These are phyloP conservation scores for Agonopterix subpropinquella DNA, from an alignment of 2,888 invertebrate species.

Conservation along the genomic window DNA sequence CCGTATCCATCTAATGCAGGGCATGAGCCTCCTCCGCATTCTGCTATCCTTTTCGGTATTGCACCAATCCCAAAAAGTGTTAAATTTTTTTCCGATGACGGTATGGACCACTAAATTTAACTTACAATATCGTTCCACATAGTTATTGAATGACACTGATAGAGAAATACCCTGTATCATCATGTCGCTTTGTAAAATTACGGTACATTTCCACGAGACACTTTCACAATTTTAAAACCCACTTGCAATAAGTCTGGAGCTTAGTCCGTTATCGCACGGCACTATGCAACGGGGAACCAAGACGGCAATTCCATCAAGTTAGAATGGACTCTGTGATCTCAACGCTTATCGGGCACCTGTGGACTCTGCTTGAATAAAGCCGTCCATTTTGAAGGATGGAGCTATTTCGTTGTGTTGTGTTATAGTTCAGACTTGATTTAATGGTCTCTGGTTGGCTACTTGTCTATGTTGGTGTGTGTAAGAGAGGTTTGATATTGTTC, in stretches of 20 bases:
- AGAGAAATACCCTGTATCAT: too few species aligned
- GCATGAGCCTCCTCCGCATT: too few species aligned
- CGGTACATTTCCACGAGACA: slow-evolving; percentile 1
- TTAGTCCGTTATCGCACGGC: slow-evolving; percentile 8
- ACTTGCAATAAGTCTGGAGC: too few species aligned
- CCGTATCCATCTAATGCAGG: too few species aligned
- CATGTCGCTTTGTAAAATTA: neutral
- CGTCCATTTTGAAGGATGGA: slow-evolving; percentile 47
- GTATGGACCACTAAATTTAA: too few species aligned
- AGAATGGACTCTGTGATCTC: slow-evolving; percentile 34
- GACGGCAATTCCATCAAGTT: slow-evolving; percentile 55
- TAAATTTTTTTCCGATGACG: too few species aligned
- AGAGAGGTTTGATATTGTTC: too few species aligned
- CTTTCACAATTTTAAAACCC: slow-evolving; percentile 1
- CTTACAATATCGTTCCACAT: too few species aligned
- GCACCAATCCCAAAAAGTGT: too few species aligned
- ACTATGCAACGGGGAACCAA: slow-evolving; percentile 44
- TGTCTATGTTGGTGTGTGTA: too few species aligned
- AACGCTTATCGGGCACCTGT: slow-evolving; percentile 62
- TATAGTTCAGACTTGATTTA: slow-evolving; percentile 7
- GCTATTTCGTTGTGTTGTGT: slow-evolving; percentile 3
- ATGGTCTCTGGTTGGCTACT: neutral
- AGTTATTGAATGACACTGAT: too few species aligned
- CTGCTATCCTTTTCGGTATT: too few species aligned
- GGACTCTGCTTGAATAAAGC: slow-evolving; percentile 49